Percentiles rank a stretch among this genome's conserved stretches.
phyloP scores from a whole-genome alignment of 2,113 vertebrate species.

The Chunga burmeisteri region DNA sequence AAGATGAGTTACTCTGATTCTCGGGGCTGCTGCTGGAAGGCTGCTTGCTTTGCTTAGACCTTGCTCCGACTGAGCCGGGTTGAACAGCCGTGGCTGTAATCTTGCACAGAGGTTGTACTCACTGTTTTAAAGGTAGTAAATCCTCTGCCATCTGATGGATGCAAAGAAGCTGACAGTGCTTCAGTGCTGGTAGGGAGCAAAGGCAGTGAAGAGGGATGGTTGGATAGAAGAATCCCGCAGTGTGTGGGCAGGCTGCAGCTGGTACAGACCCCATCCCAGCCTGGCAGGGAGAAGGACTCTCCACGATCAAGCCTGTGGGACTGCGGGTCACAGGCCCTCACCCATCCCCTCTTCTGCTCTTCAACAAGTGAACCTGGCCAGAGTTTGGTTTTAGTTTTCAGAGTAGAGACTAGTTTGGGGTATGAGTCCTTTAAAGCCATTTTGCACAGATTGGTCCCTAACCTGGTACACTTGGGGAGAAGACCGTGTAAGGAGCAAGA shows the following conservation, averaged over 20 bases:
- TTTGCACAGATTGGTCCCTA: neutral
- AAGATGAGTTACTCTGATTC: neutral
- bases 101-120: neutral
- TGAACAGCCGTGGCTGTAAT: accelerated
- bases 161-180: neutral
- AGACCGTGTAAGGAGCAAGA: neutral
- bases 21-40: neutral
- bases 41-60: neutral
- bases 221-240: accelerated
- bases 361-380: neutral
- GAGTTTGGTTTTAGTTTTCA: neutral
- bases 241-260: neutral
- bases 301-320: neutral
- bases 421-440: neutral
- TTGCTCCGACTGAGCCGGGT: neutral
- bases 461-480: neutral
- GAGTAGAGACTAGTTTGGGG: neutral
- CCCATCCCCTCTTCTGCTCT: neutral
- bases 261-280: neutral
- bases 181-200: neutral
- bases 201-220: neutral
- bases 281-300: neutral
- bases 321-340: accelerated
- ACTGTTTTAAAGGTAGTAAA: neutral
- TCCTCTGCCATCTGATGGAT: neutral